A percentile compares a stretch with the other conserved stretches of the same genome.
These are phyloP conservation scores for Peromyscus eremicus DNA, from an alignment of 2,797 vertebrate species.

Conservation along the genomic window DNA sequence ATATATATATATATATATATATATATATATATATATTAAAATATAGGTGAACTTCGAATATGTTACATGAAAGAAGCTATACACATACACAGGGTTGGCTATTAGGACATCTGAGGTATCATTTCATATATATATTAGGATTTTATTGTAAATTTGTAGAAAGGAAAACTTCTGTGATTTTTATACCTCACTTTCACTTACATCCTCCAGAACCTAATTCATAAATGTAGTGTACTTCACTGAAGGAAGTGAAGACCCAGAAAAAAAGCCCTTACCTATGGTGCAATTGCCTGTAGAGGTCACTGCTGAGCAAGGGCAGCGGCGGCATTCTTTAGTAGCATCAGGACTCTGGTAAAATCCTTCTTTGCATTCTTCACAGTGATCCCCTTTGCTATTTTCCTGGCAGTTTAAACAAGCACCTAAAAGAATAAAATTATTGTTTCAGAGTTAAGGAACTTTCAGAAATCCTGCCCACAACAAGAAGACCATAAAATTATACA, in stretches of 20 bases:
- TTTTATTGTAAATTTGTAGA: slow-evolving; percentile 3
- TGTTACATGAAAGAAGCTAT: background rate
- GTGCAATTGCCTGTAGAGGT: slow-evolving; percentile 93
- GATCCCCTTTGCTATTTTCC: slow-evolving; percentile 92
- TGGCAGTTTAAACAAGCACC: slow-evolving; percentile 94
- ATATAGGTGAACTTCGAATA: background rate
- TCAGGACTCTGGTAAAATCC: slow-evolving; percentile 89
- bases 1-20: background rate
- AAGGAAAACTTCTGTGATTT: slow-evolving; percentile 42
- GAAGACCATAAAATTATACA: background rate
- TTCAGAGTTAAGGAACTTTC: slow-evolving; percentile 49
- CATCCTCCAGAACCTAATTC: slow-evolving; percentile 1
- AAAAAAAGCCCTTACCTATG: slow-evolving; percentile 89
- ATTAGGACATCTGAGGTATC: slow-evolving; percentile 29
- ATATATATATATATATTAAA: background rate
- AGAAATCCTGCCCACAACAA: slow-evolving; percentile 46
- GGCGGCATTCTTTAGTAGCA: slow-evolving; percentile 87
- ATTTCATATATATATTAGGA: background rate
- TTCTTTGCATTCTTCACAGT: slow-evolving; percentile 94
- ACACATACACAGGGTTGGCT: background rate
- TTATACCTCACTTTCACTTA: slow-evolving; percentile 10
- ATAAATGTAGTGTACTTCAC: background rate
- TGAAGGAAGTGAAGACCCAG: slow-evolving; percentile 42
- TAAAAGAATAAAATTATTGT: slow-evolving; percentile 82
- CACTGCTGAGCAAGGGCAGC: slow-evolving; percentile 94